phyloP scores from a whole-genome alignment of 2,797 vertebrate genomes.

The Nasua narica region DNA sequence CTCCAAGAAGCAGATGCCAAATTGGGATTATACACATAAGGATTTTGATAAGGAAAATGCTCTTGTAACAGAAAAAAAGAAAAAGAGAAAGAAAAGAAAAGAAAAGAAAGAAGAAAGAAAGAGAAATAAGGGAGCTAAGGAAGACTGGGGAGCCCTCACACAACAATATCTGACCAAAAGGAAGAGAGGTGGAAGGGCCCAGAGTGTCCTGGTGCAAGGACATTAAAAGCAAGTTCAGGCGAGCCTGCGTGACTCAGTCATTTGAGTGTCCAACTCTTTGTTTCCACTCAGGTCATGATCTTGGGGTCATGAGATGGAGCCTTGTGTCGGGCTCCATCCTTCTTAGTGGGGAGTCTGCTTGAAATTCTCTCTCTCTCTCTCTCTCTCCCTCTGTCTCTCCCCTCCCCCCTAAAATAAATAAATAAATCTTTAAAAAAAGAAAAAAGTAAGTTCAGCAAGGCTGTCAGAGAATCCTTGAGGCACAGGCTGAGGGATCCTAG shows the following conservation, averaged over 20 bases:
- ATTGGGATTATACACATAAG: background rate
- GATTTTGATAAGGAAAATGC: background rate
- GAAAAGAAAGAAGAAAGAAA: background rate
- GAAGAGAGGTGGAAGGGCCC: background rate
- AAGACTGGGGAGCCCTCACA: background rate
- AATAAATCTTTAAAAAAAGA: background rate
- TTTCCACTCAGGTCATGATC: background rate
- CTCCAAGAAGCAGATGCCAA: background rate
- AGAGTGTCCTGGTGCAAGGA: background rate
- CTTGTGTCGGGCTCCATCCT: accelerated
- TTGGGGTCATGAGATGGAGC: background rate
- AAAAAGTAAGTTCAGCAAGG: background rate
- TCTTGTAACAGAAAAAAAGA: background rate
- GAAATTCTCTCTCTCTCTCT: background rate
- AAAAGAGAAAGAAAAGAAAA: background rate
- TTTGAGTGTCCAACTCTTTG: background rate
- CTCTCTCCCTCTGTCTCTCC: background rate
- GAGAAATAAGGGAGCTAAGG: background rate
- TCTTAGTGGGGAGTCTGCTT: background rate
- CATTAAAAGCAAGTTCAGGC: background rate
- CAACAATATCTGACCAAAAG: background rate
- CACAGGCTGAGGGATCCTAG: background rate
- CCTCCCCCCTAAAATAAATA: background rate
- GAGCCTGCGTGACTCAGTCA: background rate
- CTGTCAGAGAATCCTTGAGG: background rate